Evolutionary conservation across 2,113 vertebrate species (phyloP), one percentile per base, ranked within the genome.

Genomic region (Clarias batrachus): DNA sequence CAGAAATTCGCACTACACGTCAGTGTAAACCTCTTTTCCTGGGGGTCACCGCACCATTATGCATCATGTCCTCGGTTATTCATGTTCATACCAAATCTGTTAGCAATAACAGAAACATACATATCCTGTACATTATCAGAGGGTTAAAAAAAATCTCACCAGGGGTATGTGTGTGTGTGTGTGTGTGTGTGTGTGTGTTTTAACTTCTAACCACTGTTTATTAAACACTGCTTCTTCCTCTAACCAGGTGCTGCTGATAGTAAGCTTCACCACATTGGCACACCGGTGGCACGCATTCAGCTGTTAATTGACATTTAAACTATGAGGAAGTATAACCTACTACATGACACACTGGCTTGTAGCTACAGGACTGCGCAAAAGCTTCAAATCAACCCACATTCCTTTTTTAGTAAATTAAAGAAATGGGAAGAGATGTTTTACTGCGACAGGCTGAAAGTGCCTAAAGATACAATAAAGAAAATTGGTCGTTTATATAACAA

Each of bases 311-410:
- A 65, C 33, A 79, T 86, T 73, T 41, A 21, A 73, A 57, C 73
- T 80, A 81, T 23, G 65, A 73, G 88, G 85, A 86, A 89, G 73
- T 73, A 74, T 11, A 68, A 21, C 0, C 86, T 54, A 21, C 3
- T 12, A 7, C 25, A n/a, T 25, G 37, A 5, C 1, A 21, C 11
- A 37, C 23, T 30, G 27, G 54, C n/a, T 68, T 30, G 14, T 33
- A 12, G 30, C 48, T 56, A 21, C 7, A 33, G 30, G 17, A 30
- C 48, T 21, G 48, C 7, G 48, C 48, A 48, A 8, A 48, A 48
- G 48, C 7, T 48, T 48, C 48, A 48, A 48, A 48, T 7, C 48
- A 48, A 48, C 48, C 48, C 48, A 48, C 48, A 48, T 48, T 48
- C 48, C 7, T 48, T 48, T 48, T 48, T 48, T 48, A 8, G 48